Evolutionary conservation across 2,888 invertebrate genomes (phyloP), one percentile per base, ranked within the genome.

Genomic region (Minunthozetes semirufus): DNA sequence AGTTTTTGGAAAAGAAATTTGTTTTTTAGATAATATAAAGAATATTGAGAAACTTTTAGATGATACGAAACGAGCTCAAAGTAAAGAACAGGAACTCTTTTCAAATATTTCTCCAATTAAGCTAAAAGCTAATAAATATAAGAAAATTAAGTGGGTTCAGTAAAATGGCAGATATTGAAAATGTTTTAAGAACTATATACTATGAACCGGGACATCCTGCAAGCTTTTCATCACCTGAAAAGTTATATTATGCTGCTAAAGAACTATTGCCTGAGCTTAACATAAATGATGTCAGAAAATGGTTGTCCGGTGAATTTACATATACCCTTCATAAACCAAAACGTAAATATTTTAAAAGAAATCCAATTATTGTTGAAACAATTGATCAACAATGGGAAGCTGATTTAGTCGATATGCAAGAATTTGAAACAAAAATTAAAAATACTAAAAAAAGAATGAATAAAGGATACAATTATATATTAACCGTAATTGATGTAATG

Each of bases 401-500:
- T 2, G 79, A 80, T 48, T 70, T 79, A 8, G 78, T 77, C 6
- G 79, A 79, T 38, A 70, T 79, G 74, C 42, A 73, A 50, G 29
- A 42, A 13, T 71, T 71, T n/a, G n/a, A 50, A 8, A 13, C 15
- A 3, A n/a, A n/a, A 4, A n/a, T n/a, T n/a, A n/a, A n/a, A n/a
- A n/a, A n/a, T n/a, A n/a, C n/a, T n/a, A n/a, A n/a, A n/a, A n/a
- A 53, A 33, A 61, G 72, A 25, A 0, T 75, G 25, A 80, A 80
- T 63, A 76, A 79, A 22, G 78, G 78, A 0, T 75, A 73, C 42
- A 75, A 56, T 11, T 80, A 77, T 72, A 50, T 80, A 15, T 72
- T 80, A 17, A 78, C 77, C 1, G 66, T 70, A 33, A 79, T 80
- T n/a, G 80, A 80, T 73, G 76, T 78, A 4, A 77, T 80, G 19